phyloP scores from a whole-genome alignment of 1,140 invertebrate genomes.

The Zaprionus ornatus region DNA sequence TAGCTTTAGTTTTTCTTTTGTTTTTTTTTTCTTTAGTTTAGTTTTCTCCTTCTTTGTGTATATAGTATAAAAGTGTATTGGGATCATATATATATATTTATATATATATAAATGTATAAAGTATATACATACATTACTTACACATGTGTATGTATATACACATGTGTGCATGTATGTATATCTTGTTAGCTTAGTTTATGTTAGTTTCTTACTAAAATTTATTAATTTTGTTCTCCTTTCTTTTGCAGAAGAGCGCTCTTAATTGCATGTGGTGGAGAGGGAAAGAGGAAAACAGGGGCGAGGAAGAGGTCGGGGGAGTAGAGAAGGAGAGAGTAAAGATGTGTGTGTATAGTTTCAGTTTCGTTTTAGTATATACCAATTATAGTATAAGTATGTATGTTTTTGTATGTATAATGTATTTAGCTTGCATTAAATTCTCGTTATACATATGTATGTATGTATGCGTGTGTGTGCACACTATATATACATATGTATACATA shows the following conservation, averaged over 20 bases:
- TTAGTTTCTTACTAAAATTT: slow-evolving; percentile 53
- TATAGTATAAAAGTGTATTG: slow-evolving; percentile 51
- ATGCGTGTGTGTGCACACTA: slow-evolving; percentile 4
- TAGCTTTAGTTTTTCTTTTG: slow-evolving; percentile 25
- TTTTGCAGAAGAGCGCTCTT: slow-evolving; percentile 67
- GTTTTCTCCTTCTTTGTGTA: slow-evolving; percentile 52
- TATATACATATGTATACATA: slow-evolving; percentile 13
- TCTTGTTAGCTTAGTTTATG: slow-evolving; percentile 42
- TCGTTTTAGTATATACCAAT: not conserved
- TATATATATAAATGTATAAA: slow-evolving; percentile 41
- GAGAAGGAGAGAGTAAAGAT: slow-evolving; percentile 52
- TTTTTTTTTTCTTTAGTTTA: slow-evolving; percentile 44
- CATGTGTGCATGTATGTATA: slow-evolving; percentile 32
- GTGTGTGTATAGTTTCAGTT: slow-evolving; percentile 31
- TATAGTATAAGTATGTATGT: slow-evolving; percentile 29
- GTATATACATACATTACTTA: slow-evolving; percentile 63
- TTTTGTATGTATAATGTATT: slow-evolving; percentile 21
- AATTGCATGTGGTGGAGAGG: slow-evolving; percentile 36
- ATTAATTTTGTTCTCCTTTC: slow-evolving; percentile 41
- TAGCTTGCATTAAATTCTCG: slow-evolving; percentile 21
- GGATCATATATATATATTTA: slow-evolving; percentile 22
- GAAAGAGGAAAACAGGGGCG: not conserved
- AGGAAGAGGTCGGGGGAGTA: slow-evolving; percentile 13
- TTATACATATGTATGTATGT: slow-evolving; percentile 22
- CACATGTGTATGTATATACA: slow-evolving; percentile 42